These are phyloP conservation scores for Callospermophilus lateralis DNA, from an alignment of 2,113 vertebrate species.

Conservation along the genomic window DNA sequence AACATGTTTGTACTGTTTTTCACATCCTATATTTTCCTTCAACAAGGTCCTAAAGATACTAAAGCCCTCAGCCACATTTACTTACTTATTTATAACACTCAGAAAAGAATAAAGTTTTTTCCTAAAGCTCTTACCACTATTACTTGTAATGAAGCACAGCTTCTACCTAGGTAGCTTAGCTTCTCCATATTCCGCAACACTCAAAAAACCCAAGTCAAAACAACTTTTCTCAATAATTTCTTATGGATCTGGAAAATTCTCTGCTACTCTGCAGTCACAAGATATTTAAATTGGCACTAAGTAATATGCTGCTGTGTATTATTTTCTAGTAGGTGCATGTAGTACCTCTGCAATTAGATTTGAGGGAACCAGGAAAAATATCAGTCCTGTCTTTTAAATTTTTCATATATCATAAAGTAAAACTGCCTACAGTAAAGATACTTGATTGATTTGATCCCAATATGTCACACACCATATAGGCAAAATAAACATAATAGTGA, in stretches of 20 bases:
- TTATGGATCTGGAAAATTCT: neutral
- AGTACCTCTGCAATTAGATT: neutral
- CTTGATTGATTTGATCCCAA: neutral
- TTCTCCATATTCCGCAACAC: neutral
- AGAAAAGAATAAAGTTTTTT: neutral
- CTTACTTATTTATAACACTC: neutral
- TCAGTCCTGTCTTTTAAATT: neutral
- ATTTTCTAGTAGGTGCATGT: neutral
- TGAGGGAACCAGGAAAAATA: neutral
- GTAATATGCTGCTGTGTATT: neutral
- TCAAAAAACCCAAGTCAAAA: conserved; percentile 41
- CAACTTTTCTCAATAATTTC: neutral
- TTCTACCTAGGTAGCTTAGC: neutral
- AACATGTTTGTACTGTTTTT: neutral
- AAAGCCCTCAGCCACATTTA: neutral
- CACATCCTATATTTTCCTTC: neutral
- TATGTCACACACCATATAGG: neutral
- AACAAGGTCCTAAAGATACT: neutral
- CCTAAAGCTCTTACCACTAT: neutral
- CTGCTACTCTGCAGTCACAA: neutral
- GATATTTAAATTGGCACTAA: neutral
- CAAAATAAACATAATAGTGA: neutral
- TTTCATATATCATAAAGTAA: neutral
- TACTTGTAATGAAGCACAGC: neutral
- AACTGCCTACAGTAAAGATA: neutral